Evolutionary conservation across 2,797 vertebrate genomes (phyloP).

Genomic region (Thalassophryne amazonica): DNA sequence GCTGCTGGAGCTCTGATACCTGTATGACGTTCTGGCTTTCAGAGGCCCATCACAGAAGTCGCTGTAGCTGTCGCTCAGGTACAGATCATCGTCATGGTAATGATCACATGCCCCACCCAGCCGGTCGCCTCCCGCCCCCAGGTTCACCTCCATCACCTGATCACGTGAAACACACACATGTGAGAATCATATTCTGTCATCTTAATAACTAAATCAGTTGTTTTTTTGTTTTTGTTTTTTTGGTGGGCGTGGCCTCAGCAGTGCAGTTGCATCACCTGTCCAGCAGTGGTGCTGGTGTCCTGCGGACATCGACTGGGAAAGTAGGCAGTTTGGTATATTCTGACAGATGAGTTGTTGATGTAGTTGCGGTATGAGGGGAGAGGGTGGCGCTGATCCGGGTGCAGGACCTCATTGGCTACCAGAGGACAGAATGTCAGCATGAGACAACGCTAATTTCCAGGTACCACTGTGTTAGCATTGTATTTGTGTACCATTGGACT

Average conservation of each 20-base stretch:
- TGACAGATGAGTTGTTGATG: constrained; percentile 84
- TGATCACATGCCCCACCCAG: constrained; percentile 87
- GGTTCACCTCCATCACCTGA: constrained; percentile 87
- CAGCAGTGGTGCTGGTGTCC: constrained; percentile 63
- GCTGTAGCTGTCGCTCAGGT: constrained; percentile 71
- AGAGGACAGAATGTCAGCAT: not conserved
- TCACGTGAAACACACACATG: constrained; percentile 33
- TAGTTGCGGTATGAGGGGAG: constrained; percentile 92
- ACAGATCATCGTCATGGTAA: constrained; percentile 57
- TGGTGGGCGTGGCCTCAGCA: no score
- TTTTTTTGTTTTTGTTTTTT: no score
- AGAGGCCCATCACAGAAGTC: constrained; percentile 92
- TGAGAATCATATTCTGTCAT: no score
- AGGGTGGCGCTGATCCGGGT: constrained; percentile 88
- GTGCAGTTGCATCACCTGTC: constrained; percentile 43
- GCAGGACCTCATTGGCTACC: constrained; percentile 57
- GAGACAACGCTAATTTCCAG: not conserved
- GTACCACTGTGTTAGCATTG: not conserved
- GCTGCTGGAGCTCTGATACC: no score
- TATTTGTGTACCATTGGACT: constrained; percentile 82
- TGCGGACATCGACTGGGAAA: constrained; percentile 88
- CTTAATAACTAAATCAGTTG: no score
- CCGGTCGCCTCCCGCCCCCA: constrained; percentile 88
- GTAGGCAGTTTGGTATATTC: constrained; percentile 88
- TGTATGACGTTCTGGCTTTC: constrained; percentile 88